Conservation (phyloP, 2,797 vertebrate genomes). For the Rhinophrynus dorsalis region DNA sequence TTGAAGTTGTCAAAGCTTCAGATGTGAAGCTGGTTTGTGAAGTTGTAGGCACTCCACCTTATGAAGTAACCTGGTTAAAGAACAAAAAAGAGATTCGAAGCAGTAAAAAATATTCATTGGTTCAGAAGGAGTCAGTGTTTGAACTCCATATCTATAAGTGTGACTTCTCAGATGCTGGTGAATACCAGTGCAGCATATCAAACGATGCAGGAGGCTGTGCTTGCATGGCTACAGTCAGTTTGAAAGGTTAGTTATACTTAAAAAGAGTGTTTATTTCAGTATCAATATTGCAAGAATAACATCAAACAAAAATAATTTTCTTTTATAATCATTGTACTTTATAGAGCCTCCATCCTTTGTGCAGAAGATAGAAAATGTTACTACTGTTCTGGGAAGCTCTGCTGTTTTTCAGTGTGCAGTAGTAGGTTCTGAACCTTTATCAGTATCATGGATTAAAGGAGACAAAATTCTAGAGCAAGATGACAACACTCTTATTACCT, state of each 20-base stretch:
- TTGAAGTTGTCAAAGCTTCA: constrained; percentile 82
- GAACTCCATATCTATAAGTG: constrained; percentile 84
- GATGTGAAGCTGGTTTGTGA: constrained; percentile 81
- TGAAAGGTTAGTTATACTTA: constrained; percentile 87
- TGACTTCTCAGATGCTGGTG: constrained; percentile 82
- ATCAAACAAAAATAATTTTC: neutral
- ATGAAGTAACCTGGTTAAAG: constrained; percentile 90
- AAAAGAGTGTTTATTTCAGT: neutral
- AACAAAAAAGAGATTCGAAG: constrained; percentile 88
- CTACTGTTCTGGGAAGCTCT: constrained; percentile 79
- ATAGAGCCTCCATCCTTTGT: constrained; percentile 87
- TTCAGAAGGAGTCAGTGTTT: constrained; percentile 72
- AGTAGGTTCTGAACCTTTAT: constrained; percentile 82
- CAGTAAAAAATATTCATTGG: constrained; percentile 85
- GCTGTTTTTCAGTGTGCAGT: constrained; percentile 82
- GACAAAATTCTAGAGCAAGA: constrained; percentile 89
- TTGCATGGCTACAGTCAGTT: constrained; percentile 76
- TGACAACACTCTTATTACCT: constrained; percentile 78
- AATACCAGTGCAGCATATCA: constrained; percentile 88
- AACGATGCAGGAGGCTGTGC: constrained; percentile 92
- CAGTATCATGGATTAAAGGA: constrained; percentile 92
- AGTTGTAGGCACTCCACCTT: constrained; percentile 84
- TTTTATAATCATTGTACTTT: neutral
- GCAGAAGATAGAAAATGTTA: constrained; percentile 83
- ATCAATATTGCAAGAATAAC: neutral